Evolutionary conservation across 2,113 vertebrate species (phyloP).

Genomic region (Cyphomyrus plagiostoma): DNA sequence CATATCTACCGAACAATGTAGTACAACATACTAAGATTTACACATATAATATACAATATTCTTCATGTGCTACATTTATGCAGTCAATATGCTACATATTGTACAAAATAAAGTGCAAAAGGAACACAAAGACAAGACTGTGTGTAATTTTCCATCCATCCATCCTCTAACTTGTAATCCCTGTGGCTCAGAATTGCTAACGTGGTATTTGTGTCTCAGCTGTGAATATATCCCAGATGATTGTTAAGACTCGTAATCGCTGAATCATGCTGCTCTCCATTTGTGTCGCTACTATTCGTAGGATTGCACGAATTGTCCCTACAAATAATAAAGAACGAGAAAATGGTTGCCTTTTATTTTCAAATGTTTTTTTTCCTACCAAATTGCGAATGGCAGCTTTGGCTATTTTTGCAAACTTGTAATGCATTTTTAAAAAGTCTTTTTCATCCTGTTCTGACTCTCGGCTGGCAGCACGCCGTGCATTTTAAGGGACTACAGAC

Average conservation of each 20-base stretch:
- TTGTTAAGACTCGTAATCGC: background rate
- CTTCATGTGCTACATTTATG: background rate
- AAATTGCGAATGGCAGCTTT: conserved; percentile 2
- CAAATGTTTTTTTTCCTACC: background rate
- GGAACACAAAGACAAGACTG: background rate
- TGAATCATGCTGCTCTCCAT: background rate
- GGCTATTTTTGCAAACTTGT: conserved; percentile 1
- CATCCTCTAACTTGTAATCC: background rate
- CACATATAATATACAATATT: background rate
- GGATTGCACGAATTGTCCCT: background rate
- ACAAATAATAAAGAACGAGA: background rate
- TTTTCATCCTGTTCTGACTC: background rate
- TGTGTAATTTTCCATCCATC: background rate
- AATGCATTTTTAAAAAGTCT: conserved; percentile 1
- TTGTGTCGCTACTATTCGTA: background rate
- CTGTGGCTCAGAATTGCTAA: background rate
- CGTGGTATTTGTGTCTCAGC: background rate
- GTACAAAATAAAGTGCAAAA: background rate
- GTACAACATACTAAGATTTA: background rate
- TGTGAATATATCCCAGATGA: background rate
- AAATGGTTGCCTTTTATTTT: background rate
- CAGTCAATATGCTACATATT: background rate
- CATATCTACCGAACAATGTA: background rate
- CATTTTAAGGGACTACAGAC: background rate
- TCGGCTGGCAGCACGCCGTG: background rate